Base-by-base conservation (phyloP, 2,113 vertebrate genomes). In the Nansenia antarctica region DNA sequence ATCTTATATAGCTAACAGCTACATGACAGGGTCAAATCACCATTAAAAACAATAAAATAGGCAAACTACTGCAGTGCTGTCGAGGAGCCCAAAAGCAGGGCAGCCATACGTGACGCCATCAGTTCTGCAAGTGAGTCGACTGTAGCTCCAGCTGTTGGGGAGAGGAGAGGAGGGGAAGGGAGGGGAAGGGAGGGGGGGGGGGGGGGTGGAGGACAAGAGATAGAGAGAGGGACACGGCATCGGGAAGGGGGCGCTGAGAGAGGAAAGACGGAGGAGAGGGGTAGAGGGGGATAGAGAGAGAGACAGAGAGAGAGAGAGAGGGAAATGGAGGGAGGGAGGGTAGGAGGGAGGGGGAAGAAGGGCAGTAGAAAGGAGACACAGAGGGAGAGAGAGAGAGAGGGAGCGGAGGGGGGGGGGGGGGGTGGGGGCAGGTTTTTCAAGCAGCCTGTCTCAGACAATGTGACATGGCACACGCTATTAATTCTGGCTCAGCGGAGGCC, bases 381-480 rank as follows among this genome's bases (percentile, higher is more conserved):
- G n/a, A 74, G 61, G 72, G 54, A 68, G 69, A 75, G 63, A 74
- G 90, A 70, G 78, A 82, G 82, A 83, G 73, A 57, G 77, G 9
- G 29, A 73, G 73, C 72, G 47, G 74, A 74, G 14, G 15, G 49
- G 59, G 71, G 26, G 69, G 55, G 60, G 80, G 77, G 53, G 55
- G 39, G 76, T 58, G 55, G 55, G 84, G 75, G 5, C 1, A 72
- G 72, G 77, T 64, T 67, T 65, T 67, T 87, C 89, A 83, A 82
- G 85, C 92, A 80, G 86, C 81, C 88, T 80, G 74, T 87, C 85
- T 90, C 88, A 92, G 91, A 97, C 93, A 94, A 93, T 94, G 92
- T 92, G 92, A 93, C 93, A 90, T 91, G 93, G 93, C 93, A 94
- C 93, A 94, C 92, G 91, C 87, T 93, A 92, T 95, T 95, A 93